Percentiles rank a stretch among this genome's conserved stretches.
phyloP scores from a whole-genome alignment of 2,888 invertebrate species.

The Cetonia aurata region DNA sequence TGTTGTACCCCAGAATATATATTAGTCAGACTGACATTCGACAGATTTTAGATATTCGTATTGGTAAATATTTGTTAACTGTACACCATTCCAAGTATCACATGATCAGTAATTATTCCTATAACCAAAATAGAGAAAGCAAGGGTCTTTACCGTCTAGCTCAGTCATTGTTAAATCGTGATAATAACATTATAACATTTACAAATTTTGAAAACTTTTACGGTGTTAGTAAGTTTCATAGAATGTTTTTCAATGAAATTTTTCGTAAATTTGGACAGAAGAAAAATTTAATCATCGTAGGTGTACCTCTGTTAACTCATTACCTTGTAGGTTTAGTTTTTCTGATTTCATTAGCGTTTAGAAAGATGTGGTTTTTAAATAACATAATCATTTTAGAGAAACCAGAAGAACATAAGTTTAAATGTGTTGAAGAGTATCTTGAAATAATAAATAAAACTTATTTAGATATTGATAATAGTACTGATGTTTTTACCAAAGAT shows the following conservation, averaged over 20 bases:
- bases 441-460: slow-evolving; percentile 30
- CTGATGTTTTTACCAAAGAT: slow-evolving; percentile 44
- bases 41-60: slow-evolving; percentile 31
- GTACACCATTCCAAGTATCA: slow-evolving; percentile 45
- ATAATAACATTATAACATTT: slow-evolving; percentile 52
- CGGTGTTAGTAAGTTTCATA: slow-evolving; percentile 56
- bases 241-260: slow-evolving; percentile 52
- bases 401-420: slow-evolving; percentile 25
- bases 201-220: slow-evolving; percentile 52
- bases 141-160: slow-evolving; percentile 25
- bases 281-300: slow-evolving; percentile 57
- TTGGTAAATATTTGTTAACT: slow-evolving; percentile 45
- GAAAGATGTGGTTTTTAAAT: slow-evolving; percentile 54
- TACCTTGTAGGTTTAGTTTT: slow-evolving; percentile 61
- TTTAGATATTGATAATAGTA: slow-evolving; percentile 22
- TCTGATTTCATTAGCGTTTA: slow-evolving; percentile 56
- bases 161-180: slow-evolving; percentile 5
- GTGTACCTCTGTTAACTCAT: slow-evolving; percentile 60
- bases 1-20: slow-evolving; percentile 3
- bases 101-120: slow-evolving; percentile 37
- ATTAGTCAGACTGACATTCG: slow-evolving; percentile 24
- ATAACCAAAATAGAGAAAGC: slow-evolving; percentile 46
- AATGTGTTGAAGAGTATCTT: slow-evolving; percentile 30
- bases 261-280: slow-evolving; percentile 44
- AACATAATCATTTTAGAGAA: slow-evolving; percentile 40